Base-by-base conservation (phyloP, 1,140 invertebrate genomes). In the Drosophila virilis region DNA sequence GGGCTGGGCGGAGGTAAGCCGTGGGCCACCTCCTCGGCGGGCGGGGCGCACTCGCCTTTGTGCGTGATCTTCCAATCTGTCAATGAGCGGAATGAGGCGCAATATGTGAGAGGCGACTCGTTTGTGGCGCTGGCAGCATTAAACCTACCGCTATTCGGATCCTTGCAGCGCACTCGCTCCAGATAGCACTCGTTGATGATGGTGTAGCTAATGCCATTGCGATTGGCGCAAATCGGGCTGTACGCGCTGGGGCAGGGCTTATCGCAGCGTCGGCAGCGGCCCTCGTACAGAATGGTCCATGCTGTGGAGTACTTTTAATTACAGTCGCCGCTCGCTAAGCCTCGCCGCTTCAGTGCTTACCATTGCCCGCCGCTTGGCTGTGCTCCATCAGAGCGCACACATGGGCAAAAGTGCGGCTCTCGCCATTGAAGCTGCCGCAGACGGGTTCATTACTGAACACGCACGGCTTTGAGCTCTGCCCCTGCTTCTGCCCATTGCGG, bases 121-220 rank as follows among this genome's bases (percentile, higher is more conserved):
- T 5, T 13, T 28, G 0, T 2, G 6, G 5, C 32, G 1, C 3
- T 22, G 8, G 3, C 6, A 0, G 2, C 3, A 13, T 7, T 8
- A 10, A 38, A 51, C 86, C 73, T 54, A 89, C 84, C 45, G 15
- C 66, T 90, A 8, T 42, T 66, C 6, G 84, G 84, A 65, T 90
- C 80, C 68, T 77, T 80, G 71, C 90, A 91, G 43, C 86, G 74
- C 8, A 79, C 80, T 15, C 88, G 64, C 32, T 90, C 76, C 58
- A 88, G 50, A 35, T 84, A 91, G 40, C 90, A 91, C 33, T 90
- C 80, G 43, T 91, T 91, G 38, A 91, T 73, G 48, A 91, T 88
- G 7, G 90, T 91, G 52, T 91, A 78, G 13, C 77, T 62, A 8
- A 84, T 50, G 50, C 85, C 85, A 32, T 91, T 88, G 10, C 82